phyloP scores from a whole-genome alignment of 2,113 vertebrate species.

The Phasianus colchicus region DNA sequence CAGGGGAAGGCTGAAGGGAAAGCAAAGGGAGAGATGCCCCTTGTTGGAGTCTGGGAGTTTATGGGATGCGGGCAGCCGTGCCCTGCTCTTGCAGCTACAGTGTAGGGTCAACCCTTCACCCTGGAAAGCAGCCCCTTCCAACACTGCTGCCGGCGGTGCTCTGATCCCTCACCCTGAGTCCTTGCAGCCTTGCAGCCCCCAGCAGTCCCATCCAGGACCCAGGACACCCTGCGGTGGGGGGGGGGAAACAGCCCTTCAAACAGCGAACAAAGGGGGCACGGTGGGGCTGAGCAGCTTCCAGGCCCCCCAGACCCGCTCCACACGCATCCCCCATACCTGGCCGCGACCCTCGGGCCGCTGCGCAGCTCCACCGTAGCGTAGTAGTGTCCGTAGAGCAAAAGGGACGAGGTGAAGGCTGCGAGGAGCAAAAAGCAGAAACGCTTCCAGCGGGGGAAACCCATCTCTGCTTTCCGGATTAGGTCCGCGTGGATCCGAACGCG shows the following conservation, averaged over 20 bases:
- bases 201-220: not conserved
- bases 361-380: not conserved
- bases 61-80: not conserved
- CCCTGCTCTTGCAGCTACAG: not conserved
- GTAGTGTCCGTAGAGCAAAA: slow-evolving; percentile 64
- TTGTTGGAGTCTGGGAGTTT: not conserved
- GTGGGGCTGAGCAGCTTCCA: not conserved
- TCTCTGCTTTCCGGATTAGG: not conserved
- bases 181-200: rapidly evolving
- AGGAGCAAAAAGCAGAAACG: slow-evolving; percentile 63
- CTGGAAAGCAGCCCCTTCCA: no score
- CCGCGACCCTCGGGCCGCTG: not conserved
- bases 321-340: slow-evolving; percentile 47
- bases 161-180: not conserved
- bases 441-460: slow-evolving; percentile 62
- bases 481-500: not conserved
- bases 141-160: not conserved
- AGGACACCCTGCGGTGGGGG: not conserved
- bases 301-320: not conserved
- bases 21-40: not conserved
- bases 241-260: not conserved
- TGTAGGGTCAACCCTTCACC: rapidly evolving
- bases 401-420: slow-evolving; percentile 14
- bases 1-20: not conserved
- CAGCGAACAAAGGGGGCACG: not conserved